These are phyloP conservation scores for Seira musarum DNA, from an alignment of 2,888 invertebrate genomes.

Conservation along the genomic window DNA sequence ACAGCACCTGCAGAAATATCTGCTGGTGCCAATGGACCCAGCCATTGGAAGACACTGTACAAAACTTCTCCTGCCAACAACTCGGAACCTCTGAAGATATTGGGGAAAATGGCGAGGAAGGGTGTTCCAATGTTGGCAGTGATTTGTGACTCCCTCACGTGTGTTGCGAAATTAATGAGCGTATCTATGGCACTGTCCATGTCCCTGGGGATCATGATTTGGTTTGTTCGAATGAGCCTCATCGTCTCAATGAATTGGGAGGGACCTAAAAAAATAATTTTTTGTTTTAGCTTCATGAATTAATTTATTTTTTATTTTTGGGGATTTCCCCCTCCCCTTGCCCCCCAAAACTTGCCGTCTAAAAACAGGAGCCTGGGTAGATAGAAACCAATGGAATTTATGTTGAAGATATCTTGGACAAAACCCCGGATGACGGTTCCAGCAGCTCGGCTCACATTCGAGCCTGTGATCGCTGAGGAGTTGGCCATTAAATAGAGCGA, in stretches of 20 bases:
- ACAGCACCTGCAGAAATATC: constrained; percentile 15
- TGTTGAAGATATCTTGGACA: constrained; percentile 53
- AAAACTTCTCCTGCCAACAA: constrained; percentile 34
- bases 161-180: constrained; percentile 63
- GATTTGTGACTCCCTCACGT: constrained; percentile 58
- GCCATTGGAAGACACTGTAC: constrained; percentile 42
- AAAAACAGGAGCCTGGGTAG: constrained; percentile 65
- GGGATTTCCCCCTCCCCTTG: too few relatives aligned
- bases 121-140: constrained; percentile 59
- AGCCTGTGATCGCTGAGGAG: constrained; percentile 62
- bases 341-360: too few relatives aligned
- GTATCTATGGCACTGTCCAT: constrained; percentile 66
- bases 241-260: constrained; percentile 66
- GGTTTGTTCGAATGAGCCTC: constrained; percentile 63
- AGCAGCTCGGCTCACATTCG: constrained; percentile 64
- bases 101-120: constrained; percentile 63
- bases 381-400: constrained; percentile 61
- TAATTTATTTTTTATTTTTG: too few relatives aligned
- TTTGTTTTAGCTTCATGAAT: too few relatives aligned
- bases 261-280: too few relatives aligned
- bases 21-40: constrained; percentile 37
- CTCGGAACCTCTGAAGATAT: constrained; percentile 63
- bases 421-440: constrained; percentile 63
- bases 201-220: constrained; percentile 62
- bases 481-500: constrained; percentile 57